These are phyloP conservation scores for Augochlorella aurata DNA, from an alignment of 2,888 invertebrate species.

Conservation along the genomic window DNA sequence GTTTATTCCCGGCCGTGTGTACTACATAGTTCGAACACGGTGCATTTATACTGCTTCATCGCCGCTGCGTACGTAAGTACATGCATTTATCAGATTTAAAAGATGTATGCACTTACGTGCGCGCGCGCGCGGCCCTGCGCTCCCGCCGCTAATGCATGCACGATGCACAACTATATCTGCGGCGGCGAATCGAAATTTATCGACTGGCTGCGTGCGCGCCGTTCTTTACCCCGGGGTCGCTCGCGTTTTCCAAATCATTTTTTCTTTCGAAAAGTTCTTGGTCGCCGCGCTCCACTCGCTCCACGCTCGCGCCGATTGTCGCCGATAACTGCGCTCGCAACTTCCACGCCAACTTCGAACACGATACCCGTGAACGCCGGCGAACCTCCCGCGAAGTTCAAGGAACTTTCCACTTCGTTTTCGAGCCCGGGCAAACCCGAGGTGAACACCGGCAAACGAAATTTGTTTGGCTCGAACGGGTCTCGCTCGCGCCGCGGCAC, in stretches of 20 bases:
- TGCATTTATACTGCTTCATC: constrained; percentile 49
- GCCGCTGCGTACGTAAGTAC: constrained; percentile 27
- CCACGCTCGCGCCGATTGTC: background rate
- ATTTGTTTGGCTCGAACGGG: background rate
- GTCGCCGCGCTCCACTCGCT: background rate
- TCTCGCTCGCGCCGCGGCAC: no score
- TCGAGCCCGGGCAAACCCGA: background rate
- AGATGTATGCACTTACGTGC: constrained; percentile 44
- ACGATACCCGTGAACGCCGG: background rate
- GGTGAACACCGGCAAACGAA: background rate
- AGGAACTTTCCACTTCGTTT: background rate
- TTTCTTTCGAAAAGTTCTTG: background rate
- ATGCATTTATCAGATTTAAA: constrained; percentile 55
- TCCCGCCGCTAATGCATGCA: constrained; percentile 37
- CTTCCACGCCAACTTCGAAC: background rate
- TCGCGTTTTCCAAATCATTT: background rate
- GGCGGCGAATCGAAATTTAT: constrained; percentile 42
- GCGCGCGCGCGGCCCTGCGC: background rate
- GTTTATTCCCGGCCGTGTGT: constrained; percentile 49
- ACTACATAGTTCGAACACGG: constrained; percentile 26
- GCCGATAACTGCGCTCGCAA: background rate
- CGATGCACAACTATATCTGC: constrained; percentile 15
- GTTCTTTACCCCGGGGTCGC: background rate
- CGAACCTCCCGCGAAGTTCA: background rate
- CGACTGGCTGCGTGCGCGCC: background rate